Conservation (phyloP, 2,888 invertebrate genomes). For the Hoplodrina ambigua region DNA sequence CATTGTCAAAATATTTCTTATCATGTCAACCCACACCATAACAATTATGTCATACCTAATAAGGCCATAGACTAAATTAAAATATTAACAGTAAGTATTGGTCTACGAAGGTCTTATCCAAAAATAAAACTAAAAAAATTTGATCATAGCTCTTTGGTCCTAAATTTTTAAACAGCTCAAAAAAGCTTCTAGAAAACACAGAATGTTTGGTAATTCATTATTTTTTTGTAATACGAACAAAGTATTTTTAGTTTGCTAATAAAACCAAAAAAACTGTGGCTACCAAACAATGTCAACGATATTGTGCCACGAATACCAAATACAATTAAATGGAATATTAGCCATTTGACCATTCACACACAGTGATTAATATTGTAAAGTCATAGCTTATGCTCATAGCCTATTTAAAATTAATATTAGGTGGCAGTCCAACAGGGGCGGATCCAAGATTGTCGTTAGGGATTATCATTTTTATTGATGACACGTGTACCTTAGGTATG, state of each 20-base stretch:
- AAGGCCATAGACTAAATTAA: constrained; percentile 21
- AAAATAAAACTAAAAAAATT: constrained; percentile 26
- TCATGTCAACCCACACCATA: not conserved
- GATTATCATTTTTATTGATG: too few relatives aligned
- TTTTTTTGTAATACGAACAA: not conserved
- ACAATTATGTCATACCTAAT: constrained; percentile 19
- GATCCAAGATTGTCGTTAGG: too few relatives aligned
- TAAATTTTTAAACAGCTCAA: constrained; percentile 21
- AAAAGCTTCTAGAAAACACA: constrained; percentile 7
- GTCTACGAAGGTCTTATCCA: not conserved
- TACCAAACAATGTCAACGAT: not conserved
- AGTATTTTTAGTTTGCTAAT: not conserved
- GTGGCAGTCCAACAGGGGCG: not conserved
- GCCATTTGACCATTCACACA: constrained; percentile 12
- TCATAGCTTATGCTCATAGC: constrained; percentile 32
- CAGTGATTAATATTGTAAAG: constrained; percentile 22
- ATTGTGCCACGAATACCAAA: not conserved
- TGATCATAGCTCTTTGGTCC: constrained; percentile 48
- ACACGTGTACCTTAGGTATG: too few relatives aligned
- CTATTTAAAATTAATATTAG: not conserved
- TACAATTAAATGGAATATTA: constrained; percentile 30
- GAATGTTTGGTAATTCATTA: not conserved
- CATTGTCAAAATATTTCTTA: too few relatives aligned
- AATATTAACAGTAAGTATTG: constrained; percentile 10
- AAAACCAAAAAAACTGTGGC: not conserved